Conservation (phyloP, 2,888 invertebrate genomes). For the Brassicogethes aeneus region DNA sequence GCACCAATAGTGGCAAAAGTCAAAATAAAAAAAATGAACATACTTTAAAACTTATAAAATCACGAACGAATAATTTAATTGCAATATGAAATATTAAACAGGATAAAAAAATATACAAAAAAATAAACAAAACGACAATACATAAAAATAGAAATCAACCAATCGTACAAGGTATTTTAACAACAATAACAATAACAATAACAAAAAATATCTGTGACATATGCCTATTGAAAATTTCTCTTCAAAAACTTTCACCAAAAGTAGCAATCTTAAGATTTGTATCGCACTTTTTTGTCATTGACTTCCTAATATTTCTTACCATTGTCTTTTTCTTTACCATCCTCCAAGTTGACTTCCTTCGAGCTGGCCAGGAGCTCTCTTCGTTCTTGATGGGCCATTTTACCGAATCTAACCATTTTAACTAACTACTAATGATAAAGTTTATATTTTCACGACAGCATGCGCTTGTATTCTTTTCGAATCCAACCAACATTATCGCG, state of each 20-base stretch:
- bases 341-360: constrained; percentile 23
- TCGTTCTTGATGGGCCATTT: constrained; percentile 27
- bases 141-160: no score
- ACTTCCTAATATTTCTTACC: no score
- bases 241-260: background rate
- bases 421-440: background rate
- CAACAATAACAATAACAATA: background rate
- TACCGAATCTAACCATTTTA: constrained; percentile 25
- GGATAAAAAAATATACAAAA: no score
- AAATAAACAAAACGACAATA: no score
- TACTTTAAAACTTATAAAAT: no score
- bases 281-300: no score
- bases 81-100: no score
- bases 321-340: constrained; percentile 25
- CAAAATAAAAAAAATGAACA: no score
- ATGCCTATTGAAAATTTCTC: background rate
- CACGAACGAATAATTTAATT: no score
- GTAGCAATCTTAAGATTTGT: no score
- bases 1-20: no score
- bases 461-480: background rate
- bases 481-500: constrained; percentile 1
- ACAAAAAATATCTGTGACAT: background rate
- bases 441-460: background rate
- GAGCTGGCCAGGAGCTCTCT: constrained; percentile 28
- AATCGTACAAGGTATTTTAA: no score